Evolutionary conservation across 1,140 invertebrate genomes (phyloP).

Genomic region (Chironomus striatipennis): DNA sequence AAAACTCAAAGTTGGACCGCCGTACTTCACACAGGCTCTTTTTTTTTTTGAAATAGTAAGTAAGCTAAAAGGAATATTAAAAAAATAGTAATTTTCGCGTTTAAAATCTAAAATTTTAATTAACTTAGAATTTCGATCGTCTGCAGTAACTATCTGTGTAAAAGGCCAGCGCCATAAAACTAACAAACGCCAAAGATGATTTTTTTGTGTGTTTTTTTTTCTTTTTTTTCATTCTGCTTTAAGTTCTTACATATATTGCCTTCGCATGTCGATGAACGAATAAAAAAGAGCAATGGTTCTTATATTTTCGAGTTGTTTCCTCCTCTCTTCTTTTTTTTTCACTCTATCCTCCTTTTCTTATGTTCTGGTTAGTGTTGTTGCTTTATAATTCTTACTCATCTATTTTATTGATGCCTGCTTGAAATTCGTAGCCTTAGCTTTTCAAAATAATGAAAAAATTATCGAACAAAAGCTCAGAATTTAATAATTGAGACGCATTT

Average conservation of each 20-base stretch:
- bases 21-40: no score
- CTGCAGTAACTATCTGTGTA: background rate
- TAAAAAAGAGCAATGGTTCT: slow-evolving; percentile 13
- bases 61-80: no score
- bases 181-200: background rate
- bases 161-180: slow-evolving; percentile 11
- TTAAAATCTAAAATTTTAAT: slow-evolving; percentile 3
- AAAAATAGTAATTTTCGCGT: background rate
- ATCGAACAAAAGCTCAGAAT: no score
- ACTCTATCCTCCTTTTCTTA: background rate
- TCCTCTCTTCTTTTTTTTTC: background rate
- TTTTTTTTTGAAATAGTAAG: no score
- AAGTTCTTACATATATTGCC: no score
- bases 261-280: slow-evolving; percentile 2
- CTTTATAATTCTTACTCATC: no score
- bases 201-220: background rate
- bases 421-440: no score
- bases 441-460: no score
- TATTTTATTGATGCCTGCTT: no score
- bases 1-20: no score
- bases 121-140: background rate
- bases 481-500: no score
- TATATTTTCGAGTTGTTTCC: background rate
- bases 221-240: no score
- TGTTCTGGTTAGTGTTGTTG: background rate